Evolutionary conservation across 2,888 invertebrate genomes (phyloP), one percentile per base, ranked within the genome.

Genomic region (Meandrusa payeni): DNA sequence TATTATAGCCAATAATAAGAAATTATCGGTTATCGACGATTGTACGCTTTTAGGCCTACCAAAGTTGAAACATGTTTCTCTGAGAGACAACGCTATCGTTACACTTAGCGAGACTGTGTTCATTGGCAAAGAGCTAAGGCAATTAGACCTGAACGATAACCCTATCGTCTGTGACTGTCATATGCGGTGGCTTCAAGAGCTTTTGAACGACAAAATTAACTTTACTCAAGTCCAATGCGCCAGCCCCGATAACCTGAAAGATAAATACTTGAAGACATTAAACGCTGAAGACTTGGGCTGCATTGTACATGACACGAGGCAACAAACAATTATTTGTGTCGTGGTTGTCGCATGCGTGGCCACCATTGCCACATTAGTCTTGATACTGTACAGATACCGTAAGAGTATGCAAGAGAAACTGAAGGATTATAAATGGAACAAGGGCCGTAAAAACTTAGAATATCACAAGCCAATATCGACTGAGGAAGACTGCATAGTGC

Each of bases 381-480:
- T 95, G 51, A 89, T 95, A 31, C 80, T 95, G 48, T 96, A 95
- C 74, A 90, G 93, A 59, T 96, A 94, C 69, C 91, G 96, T 17
- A 92, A 94, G 51, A 92, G 93, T 63, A 92, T 96, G 58, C 92
- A 94, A 27, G 95, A 95, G 64, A 92, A 93, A 41, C 87, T 96
- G 43, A 95, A 95, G 70, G 95, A 93, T 65, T 93, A 93, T 85
- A 93, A 93, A 63, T 93, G 93, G 93, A 93, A 93, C 75, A 93
- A 93, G 64, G 89, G 92, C 45, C 90, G 94, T 24, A 95, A 95
- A 69, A 95, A 95, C 76, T 93, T 95, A 56, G 95, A 96, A 70
- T 96, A 96, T 76, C 95, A 95, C 73, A 95, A 96, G 82, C 95
- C 95, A 2, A 95, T 94, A 70, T 94, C 95, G 39, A 86, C 85